These are phyloP conservation scores for Campoplex capitator DNA, from an alignment of 2,888 invertebrate species.

Conservation along the genomic window DNA sequence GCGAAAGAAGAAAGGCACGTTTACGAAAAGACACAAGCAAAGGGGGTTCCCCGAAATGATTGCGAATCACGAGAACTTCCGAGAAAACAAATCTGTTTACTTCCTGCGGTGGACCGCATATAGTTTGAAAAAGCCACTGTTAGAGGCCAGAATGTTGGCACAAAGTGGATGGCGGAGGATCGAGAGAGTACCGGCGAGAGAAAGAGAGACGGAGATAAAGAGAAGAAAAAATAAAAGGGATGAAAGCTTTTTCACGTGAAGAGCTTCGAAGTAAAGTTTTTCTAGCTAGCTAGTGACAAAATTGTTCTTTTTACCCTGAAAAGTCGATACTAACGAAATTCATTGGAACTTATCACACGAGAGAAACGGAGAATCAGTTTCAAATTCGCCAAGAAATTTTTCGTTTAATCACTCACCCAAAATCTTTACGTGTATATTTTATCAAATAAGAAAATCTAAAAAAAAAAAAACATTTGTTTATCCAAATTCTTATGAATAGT, in stretches of 20 bases:
- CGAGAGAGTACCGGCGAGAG: neutral
- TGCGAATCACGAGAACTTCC: slow-evolving; percentile 48
- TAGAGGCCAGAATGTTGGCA: slow-evolving; percentile 24
- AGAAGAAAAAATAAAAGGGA: neutral
- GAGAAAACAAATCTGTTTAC: slow-evolving; percentile 69
- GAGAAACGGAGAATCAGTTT: neutral
- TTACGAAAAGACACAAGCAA: neutral
- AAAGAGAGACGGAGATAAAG: neutral
- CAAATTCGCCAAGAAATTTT: neutral
- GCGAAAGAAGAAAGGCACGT: slow-evolving; percentile 18
- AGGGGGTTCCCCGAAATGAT: slow-evolving; percentile 27
- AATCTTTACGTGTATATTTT: neutral
- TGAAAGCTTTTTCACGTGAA: slow-evolving; percentile 60
- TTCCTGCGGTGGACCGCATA: slow-evolving; percentile 39
- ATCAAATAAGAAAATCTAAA: neutral
- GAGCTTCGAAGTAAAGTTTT: slow-evolving; percentile 59
- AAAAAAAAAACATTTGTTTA: too few relatives aligned
- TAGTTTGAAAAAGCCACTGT: slow-evolving; percentile 30
- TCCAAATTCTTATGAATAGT: too few relatives aligned
- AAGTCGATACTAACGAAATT: slow-evolving; percentile 33
- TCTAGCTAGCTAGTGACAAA: slow-evolving; percentile 24
- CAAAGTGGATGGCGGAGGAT: slow-evolving; percentile 15
- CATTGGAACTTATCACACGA: neutral
- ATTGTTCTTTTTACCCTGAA: slow-evolving; percentile 24
- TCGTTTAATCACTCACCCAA: neutral